Base-by-base conservation (phyloP, 1,140 invertebrate genomes). In the Anastrepha ludens region DNA sequence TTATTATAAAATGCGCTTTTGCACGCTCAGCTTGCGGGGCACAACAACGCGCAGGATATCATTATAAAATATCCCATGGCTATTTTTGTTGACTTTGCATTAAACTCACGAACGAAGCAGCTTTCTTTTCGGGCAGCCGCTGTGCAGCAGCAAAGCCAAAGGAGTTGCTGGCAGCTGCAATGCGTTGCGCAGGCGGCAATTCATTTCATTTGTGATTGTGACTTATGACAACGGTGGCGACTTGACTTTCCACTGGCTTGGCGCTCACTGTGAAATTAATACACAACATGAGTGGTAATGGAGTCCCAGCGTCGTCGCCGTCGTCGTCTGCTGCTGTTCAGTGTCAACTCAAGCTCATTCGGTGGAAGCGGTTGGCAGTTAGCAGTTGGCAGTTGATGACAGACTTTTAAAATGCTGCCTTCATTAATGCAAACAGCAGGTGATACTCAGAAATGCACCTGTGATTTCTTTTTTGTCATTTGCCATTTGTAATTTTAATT, bases 51-150 rank as follows among this genome's bases (percentile, higher is more conserved):
- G 85, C 85, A 86, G 85, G 85, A 86, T 86, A 62, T 86, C 85
- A 86, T 86, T 86, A 86, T 86, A 86, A 62, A 86, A 86, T 86
- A 86, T 41, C 85, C 59, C 58, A 59, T 86, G 85, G 85, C 85
- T 62, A 86, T 86, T 86, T 86, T 44, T 86, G 59, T 86, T 86
- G 59, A 62, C 59, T 62, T 47, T 86, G 58, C 58, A 81, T 81
- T 81, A 81, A 47, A 67, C 7, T 67, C 64, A 5, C 64, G 29
- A 29, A 67, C 20, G 64, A 20, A 9, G 74, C n/a, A 4, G 20
- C 47, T 7, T 29, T 81, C 17, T 81, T 74, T 55, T 81, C 74
- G 74, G 17, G 3, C 47, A 3, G 15, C 8, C 47, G 17, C 11
- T 29, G n/a, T 55, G 50, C 47, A 81, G n/a, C 17, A 55, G 50